These are phyloP conservation scores for Anguilla marmorata DNA, from an alignment of 2,797 vertebrate genomes.

Conservation along the genomic window DNA sequence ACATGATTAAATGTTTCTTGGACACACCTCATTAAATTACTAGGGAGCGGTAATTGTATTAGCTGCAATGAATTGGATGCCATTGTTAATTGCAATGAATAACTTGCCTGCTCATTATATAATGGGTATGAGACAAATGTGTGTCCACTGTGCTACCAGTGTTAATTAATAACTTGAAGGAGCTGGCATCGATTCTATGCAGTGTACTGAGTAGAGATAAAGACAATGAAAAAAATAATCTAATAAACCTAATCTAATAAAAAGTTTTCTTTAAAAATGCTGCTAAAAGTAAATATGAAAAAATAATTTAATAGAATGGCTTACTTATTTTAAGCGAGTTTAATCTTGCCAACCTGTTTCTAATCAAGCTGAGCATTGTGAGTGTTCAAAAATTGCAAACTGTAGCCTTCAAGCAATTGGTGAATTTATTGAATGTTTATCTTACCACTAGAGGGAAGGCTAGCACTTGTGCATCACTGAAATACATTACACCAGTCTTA, in stretches of 20 bases:
- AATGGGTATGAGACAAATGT: constrained; percentile 1
- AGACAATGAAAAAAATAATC: neutral
- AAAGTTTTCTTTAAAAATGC: neutral
- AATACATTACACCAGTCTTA: neutral
- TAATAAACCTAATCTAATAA: neutral
- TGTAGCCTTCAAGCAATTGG: neutral
- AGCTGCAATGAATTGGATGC: neutral
- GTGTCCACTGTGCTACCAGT: neutral
- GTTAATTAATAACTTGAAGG: constrained; percentile 11
- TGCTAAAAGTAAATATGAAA: neutral
- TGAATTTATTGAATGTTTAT: neutral
- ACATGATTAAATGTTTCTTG: neutral
- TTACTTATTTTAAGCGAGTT: neutral
- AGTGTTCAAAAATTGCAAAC: neutral
- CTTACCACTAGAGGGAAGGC: constrained; percentile 24
- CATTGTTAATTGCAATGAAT: constrained; percentile 9
- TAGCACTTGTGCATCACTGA: neutral
- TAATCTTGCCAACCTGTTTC: neutral
- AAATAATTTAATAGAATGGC: neutral
- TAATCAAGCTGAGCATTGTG: neutral
- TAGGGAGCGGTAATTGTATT: neutral
- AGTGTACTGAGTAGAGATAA: neutral
- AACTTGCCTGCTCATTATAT: constrained; percentile 17
- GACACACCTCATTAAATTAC: constrained; percentile 30
- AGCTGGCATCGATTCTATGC: neutral